Percentiles rank a stretch among this genome's conserved stretches.
Conservation (phyloP, 2,113 vertebrate genomes). For the Cyanoramphus novaezelandiae region DNA sequence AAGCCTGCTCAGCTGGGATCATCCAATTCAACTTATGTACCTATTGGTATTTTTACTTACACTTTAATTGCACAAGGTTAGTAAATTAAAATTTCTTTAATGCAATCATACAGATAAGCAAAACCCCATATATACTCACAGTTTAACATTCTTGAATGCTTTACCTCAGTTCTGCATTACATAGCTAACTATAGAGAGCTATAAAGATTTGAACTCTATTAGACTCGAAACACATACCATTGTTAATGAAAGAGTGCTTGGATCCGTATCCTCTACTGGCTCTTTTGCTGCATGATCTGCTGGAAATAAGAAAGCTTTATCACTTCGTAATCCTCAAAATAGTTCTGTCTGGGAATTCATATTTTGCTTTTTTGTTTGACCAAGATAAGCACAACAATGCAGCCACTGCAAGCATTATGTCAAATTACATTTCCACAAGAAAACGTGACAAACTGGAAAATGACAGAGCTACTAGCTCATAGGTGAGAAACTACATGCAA, state of each 20-base stretch:
- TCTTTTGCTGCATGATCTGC: conserved; percentile 82
- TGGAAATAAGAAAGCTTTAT: background rate
- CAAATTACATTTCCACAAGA: background rate
- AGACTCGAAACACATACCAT: conserved; percentile 74
- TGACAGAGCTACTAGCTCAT: background rate
- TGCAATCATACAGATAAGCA: background rate
- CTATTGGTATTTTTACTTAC: background rate
- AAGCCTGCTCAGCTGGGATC: background rate
- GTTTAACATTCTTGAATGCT: background rate
- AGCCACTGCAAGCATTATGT: background rate
- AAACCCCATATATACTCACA: background rate
- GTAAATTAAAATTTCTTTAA: background rate
- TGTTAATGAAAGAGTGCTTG: conserved; percentile 87
- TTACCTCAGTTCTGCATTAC: background rate
- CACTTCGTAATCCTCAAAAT: background rate
- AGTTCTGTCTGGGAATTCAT: background rate
- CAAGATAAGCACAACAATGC: background rate
- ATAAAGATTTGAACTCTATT: background rate
- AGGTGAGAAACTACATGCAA: background rate
- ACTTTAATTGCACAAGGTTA: background rate
- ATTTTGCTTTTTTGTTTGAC: background rate
- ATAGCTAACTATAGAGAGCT: background rate
- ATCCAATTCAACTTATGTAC: background rate
- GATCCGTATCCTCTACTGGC: conserved; percentile 94
- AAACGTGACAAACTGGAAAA: background rate